phyloP scores from a whole-genome alignment of 2,888 invertebrate genomes.

The Acanthosepion lycidas region DNA sequence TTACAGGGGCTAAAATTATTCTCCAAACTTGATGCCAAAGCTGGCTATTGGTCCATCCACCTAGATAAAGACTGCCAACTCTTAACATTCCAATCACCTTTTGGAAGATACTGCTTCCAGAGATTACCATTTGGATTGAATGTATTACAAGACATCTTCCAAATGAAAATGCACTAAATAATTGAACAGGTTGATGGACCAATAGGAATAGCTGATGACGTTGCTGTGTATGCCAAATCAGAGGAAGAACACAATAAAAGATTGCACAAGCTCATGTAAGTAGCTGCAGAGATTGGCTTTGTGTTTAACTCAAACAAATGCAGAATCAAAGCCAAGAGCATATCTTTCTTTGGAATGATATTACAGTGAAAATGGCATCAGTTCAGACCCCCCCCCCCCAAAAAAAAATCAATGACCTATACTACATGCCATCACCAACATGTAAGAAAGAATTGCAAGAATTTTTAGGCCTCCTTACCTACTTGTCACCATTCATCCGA shows the following conservation, averaged over 20 bases:
- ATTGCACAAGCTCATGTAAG: slow-evolving; percentile 46
- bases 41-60: slow-evolving; percentile 50
- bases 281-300: too few species aligned
- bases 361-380: too few species aligned
- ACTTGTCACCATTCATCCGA: too few species aligned
- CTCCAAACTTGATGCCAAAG: slow-evolving; percentile 51
- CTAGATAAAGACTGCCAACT: slow-evolving; percentile 49
- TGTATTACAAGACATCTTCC: neutral
- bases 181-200: neutral
- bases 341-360: too few species aligned
- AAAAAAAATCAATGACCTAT: too few species aligned
- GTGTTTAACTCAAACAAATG: too few species aligned
- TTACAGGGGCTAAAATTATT: slow-evolving; percentile 49
- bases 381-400: too few species aligned
- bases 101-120: slow-evolving; percentile 52
- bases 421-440: too few species aligned
- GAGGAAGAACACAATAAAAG: slow-evolving; percentile 50
- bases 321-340: too few species aligned
- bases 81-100: slow-evolving; percentile 53
- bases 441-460: too few species aligned
- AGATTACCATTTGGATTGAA: slow-evolving; percentile 51
- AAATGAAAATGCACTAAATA: too few species aligned
- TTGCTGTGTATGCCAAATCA: neutral
- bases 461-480: too few species aligned
- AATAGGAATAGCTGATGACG: slow-evolving; percentile 50